These are phyloP conservation scores for Pardalotus punctatus DNA, from an alignment of 2,113 vertebrate genomes.

Conservation along the genomic window DNA sequence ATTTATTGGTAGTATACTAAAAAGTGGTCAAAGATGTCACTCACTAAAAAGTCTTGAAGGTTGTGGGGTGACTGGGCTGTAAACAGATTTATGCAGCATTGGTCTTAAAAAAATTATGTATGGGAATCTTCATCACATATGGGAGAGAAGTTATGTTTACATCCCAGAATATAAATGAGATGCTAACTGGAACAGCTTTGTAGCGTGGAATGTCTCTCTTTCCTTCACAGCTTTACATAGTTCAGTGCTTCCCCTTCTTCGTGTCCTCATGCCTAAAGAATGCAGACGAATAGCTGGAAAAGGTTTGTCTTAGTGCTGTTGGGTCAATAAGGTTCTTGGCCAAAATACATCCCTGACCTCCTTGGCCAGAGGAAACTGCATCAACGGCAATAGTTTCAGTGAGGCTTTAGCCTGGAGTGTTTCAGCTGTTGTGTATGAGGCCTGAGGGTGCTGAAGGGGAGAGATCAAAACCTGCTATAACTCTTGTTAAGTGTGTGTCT, in stretches of 20 bases:
- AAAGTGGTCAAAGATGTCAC: background rate
- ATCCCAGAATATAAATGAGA: constrained; percentile 37
- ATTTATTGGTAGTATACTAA: background rate
- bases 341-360: constrained; percentile 33
- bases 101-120: background rate
- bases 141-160: constrained; percentile 22
- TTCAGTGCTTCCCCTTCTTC: constrained; percentile 38
- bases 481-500: background rate
- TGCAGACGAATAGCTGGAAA: constrained; percentile 46
- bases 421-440: background rate
- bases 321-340: constrained; percentile 21
- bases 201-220: background rate
- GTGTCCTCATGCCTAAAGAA: constrained; percentile 26
- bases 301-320: constrained; percentile 39
- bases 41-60: background rate
- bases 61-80: background rate
- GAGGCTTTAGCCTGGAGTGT: background rate
- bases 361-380: background rate
- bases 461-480: background rate
- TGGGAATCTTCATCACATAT: background rate
- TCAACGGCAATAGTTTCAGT: background rate
- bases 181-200: constrained; percentile 1
- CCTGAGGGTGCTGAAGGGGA: background rate
- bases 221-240: constrained; percentile 7
- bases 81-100: background rate